A percentile compares a stretch with the other conserved stretches of the same genome.
Evolutionary conservation across 2,797 vertebrate species (phyloP).

Genomic region (Anguilla marmorata): DNA sequence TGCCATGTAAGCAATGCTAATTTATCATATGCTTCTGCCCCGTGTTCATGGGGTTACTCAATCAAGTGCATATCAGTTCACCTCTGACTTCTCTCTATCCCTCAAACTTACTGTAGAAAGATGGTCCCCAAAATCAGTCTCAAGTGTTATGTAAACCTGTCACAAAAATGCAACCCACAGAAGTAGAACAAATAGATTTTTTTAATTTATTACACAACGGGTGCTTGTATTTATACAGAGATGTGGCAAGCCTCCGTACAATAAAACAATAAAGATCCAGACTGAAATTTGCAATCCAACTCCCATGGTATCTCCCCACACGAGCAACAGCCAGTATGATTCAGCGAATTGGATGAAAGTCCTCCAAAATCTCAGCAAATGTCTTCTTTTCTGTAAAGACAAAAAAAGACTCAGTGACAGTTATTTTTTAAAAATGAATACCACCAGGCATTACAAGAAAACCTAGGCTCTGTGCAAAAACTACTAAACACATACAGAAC

Average conservation of each 20-base stretch:
- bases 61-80: background rate
- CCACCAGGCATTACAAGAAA: background rate
- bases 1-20: background rate
- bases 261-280: background rate
- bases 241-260: background rate
- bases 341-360: slow-evolving; percentile 83
- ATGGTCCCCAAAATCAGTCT: background rate
- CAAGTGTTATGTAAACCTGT: background rate
- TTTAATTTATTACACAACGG: background rate
- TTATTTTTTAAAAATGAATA: background rate
- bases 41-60: background rate
- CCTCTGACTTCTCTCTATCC: background rate
- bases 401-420: background rate
- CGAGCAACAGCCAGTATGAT: slow-evolving; percentile 16
- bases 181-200: background rate
- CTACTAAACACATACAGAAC: background rate
- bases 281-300: slow-evolving; percentile 6
- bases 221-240: background rate
- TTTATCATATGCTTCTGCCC: background rate
- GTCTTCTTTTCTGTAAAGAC: slow-evolving; percentile 76
- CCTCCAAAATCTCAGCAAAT: slow-evolving; percentile 77
- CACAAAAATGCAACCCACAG: slow-evolving; percentile 1
- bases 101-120: background rate
- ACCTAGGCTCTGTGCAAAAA: background rate
- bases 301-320: slow-evolving; percentile 26